Conservation (phyloP, 2,797 vertebrate species). For the Characodon lateralis region DNA sequence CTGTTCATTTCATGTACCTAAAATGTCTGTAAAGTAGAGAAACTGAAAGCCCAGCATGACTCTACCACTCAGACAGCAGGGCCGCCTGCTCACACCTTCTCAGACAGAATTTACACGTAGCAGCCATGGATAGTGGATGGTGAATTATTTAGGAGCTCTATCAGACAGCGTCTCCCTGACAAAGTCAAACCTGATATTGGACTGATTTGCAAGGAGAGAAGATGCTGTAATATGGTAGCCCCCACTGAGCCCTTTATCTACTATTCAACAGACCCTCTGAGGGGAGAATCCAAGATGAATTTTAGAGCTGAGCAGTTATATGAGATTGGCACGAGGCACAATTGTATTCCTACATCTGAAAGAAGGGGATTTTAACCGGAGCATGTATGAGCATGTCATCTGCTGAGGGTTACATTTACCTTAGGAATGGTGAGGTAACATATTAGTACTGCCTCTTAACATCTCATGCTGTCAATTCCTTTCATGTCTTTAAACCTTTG, state of each 20-base stretch:
- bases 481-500: slow-evolving; percentile 42
- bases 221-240: slow-evolving; percentile 34
- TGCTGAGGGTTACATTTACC: slow-evolving; percentile 16
- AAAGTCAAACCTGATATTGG: slow-evolving; percentile 52
- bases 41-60: slow-evolving; percentile 15
- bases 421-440: slow-evolving; percentile 27
- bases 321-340: slow-evolving; percentile 2
- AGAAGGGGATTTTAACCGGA: slow-evolving; percentile 16
- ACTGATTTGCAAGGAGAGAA: slow-evolving; percentile 30
- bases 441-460: slow-evolving; percentile 24
- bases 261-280: slow-evolving; percentile 23
- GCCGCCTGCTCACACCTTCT: slow-evolving; percentile 35
- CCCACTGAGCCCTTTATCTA: slow-evolving; percentile 22
- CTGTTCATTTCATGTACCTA: background rate
- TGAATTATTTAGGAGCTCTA: slow-evolving; percentile 74
- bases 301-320: slow-evolving; percentile 7
- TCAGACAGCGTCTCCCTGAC: slow-evolving; percentile 55
- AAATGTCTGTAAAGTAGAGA: slow-evolving; percentile 1
- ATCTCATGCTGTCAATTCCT: slow-evolving; percentile 33
- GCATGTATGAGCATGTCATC: slow-evolving; percentile 13
- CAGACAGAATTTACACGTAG: slow-evolving; percentile 48
- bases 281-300: slow-evolving; percentile 29
- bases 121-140: slow-evolving; percentile 46
- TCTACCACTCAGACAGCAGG: slow-evolving; percentile 19
- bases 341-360: slow-evolving; percentile 9